Conservation (phyloP, 2,888 invertebrate genomes). For the Meganola albula region DNA sequence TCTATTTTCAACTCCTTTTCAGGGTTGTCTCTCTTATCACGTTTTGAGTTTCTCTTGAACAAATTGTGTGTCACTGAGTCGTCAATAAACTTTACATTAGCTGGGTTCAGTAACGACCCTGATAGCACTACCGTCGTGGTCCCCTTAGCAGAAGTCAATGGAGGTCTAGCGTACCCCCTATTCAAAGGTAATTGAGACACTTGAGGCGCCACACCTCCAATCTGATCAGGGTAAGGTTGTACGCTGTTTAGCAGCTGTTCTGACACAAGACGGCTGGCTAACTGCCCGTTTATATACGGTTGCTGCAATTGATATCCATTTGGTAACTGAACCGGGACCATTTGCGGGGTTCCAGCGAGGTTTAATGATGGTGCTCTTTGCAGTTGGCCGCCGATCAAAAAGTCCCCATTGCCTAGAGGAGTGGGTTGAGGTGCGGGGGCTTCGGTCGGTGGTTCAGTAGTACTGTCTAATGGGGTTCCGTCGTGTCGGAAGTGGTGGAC, state of each 20-base stretch:
- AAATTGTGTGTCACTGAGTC: constrained; percentile 65
- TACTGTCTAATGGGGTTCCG: constrained; percentile 79
- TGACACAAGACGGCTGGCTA: constrained; percentile 75
- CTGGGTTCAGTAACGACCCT: constrained; percentile 72
- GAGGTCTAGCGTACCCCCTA: constrained; percentile 29
- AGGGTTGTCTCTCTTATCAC: constrained; percentile 70
- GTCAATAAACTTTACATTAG: constrained; percentile 81
- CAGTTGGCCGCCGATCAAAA: constrained; percentile 81
- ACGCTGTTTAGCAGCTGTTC: constrained; percentile 72
- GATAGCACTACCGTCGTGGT: constrained; percentile 57
- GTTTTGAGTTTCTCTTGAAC: constrained; percentile 70
- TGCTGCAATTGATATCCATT: constrained; percentile 74
- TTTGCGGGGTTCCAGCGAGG: constrained; percentile 63
- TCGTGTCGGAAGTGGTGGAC: constrained; percentile 88
- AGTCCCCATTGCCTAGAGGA: constrained; percentile 71
- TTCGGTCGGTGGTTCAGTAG: constrained; percentile 77
- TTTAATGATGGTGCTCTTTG: constrained; percentile 77
- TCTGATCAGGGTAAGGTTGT: constrained; percentile 35
- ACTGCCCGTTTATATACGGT: constrained; percentile 81
- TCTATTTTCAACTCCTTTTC: constrained; percentile 58
- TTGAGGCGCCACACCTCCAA: constrained; percentile 23
- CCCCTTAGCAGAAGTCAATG: constrained; percentile 51
- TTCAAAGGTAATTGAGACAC: constrained; percentile 33
- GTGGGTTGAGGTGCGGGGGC: constrained; percentile 64
- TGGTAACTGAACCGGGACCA: constrained; percentile 62